Evolutionary conservation across 1,140 invertebrate genomes (phyloP).

Genomic region (Drosophila novamexicana): DNA sequence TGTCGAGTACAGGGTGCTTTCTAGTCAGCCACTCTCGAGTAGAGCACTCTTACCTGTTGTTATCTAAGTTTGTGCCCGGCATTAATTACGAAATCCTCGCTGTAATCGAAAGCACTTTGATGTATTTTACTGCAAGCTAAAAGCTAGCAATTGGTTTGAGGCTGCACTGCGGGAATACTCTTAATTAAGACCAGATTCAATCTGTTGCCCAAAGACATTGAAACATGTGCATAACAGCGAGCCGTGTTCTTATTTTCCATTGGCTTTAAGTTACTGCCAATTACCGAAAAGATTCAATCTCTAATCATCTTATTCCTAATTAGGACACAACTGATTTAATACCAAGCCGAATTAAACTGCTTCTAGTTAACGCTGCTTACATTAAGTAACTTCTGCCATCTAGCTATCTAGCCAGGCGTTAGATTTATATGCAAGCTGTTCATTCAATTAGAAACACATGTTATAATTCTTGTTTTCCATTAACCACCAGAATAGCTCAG

Average conservation of each 20-base stretch:
- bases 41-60: conserved; percentile 2
- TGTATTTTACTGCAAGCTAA: conserved; percentile 24
- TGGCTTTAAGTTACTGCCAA: neutral
- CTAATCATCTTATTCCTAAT: conserved; percentile 9
- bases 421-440: neutral
- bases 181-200: conserved; percentile 41
- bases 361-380: neutral
- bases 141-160: neutral
- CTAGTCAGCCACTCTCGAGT: no score
- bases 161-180: conserved; percentile 23
- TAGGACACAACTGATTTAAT: conserved; percentile 17
- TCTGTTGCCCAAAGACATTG: neutral
- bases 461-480: conserved; percentile 29
- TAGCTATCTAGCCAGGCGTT: neutral
- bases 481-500: neutral
- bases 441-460: conserved; percentile 37
- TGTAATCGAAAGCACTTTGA: conserved; percentile 34
- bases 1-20: no score
- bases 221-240: neutral
- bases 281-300: neutral
- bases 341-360: neutral
- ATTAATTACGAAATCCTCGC: conserved; percentile 21
- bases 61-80: conserved; percentile 11
- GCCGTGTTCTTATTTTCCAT: conserved; percentile 6
- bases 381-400: conserved; percentile 1